These are phyloP conservation scores for Choristoneura fumiferana DNA, from an alignment of 1,140 invertebrate species.

Conservation along the genomic window DNA sequence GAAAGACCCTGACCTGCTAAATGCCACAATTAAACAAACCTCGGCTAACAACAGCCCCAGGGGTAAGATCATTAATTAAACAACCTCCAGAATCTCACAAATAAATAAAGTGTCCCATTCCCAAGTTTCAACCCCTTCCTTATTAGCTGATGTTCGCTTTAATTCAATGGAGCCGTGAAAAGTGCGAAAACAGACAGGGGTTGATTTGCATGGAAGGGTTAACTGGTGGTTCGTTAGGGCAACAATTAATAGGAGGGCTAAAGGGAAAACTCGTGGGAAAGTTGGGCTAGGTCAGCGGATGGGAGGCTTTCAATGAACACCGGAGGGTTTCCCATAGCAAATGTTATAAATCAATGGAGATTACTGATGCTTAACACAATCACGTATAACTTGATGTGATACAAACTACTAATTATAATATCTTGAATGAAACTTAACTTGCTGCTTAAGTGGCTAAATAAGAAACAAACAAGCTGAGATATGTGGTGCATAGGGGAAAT, in stretches of 20 bases:
- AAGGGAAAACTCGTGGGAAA: constrained; percentile 66
- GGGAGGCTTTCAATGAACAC: constrained; percentile 30
- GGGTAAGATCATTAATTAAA: constrained; percentile 73
- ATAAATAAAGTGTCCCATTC: too few relatives aligned
- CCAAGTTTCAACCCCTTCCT: constrained; percentile 63
- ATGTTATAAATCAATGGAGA: too few relatives aligned
- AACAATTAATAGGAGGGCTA: constrained; percentile 59
- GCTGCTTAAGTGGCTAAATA: too few relatives aligned
- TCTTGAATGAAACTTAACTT: too few relatives aligned
- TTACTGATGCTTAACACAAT: too few relatives aligned
- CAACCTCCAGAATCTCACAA: constrained; percentile 62
- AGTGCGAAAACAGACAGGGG: constrained; percentile 66
- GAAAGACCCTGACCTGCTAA: constrained; percentile 41
- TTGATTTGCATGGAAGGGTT: constrained; percentile 76
- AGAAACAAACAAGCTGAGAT: too few relatives aligned
- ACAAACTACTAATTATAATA: too few relatives aligned
- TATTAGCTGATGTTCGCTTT: constrained; percentile 59
- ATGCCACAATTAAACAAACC: constrained; percentile 55
- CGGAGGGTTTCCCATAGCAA: too few relatives aligned
- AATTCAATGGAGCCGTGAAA: constrained; percentile 75
- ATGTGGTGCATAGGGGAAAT: too few relatives aligned
- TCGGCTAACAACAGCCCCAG: constrained; percentile 54
- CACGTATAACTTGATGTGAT: too few relatives aligned
- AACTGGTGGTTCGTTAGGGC: constrained; percentile 72
- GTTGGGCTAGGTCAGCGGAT: constrained; percentile 61